Evolutionary conservation across 2,797 vertebrate species (phyloP).

Genomic region (Gallinago stenura): DNA sequence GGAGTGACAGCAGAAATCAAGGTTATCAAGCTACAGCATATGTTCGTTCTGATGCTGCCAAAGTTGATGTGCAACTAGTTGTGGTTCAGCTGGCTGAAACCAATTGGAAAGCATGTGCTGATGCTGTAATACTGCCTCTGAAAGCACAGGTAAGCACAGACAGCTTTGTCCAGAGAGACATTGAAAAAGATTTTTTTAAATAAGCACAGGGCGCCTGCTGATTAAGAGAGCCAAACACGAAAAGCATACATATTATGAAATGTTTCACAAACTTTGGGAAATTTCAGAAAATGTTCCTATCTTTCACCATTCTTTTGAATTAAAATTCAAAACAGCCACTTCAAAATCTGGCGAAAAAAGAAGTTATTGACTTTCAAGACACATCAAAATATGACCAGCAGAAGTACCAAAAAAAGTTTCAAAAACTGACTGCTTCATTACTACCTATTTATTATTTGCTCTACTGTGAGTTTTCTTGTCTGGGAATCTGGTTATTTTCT

Average conservation of each 20-base stretch:
- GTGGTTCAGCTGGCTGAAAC: slow-evolving; percentile 70
- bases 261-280: background rate
- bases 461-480: background rate
- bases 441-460: background rate
- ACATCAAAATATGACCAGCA: background rate
- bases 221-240: background rate
- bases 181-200: background rate
- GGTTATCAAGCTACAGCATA: slow-evolving; percentile 77
- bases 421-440: background rate
- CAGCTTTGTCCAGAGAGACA: background rate
- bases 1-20: slow-evolving; percentile 69
- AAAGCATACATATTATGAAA: background rate
- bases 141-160: slow-evolving; percentile 70
- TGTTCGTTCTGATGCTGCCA: slow-evolving; percentile 33
- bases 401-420: background rate
- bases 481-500: background rate
- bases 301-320: background rate
- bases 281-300: background rate
- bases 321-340: background rate
- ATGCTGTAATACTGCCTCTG: slow-evolving; percentile 61
- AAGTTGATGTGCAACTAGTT: slow-evolving; percentile 64
- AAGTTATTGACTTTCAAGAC: background rate
- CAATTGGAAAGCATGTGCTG: slow-evolving; percentile 68
- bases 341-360: background rate
- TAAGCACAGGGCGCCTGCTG: background rate